phyloP scores from a whole-genome alignment of 2,888 invertebrate species.

The Eudemis profundana region DNA sequence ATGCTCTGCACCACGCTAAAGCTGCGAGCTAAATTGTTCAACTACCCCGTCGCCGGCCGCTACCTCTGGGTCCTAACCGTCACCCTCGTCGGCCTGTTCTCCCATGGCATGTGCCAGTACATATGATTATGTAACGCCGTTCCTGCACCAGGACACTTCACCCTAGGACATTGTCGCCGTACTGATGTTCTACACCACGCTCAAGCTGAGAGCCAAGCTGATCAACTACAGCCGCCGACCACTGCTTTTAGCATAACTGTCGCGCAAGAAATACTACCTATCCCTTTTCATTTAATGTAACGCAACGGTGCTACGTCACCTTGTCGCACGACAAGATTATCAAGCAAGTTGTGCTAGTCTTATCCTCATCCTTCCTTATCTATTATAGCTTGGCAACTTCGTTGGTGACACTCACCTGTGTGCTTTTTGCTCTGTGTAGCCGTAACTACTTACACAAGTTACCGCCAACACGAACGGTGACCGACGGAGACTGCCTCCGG shows the following conservation, averaged over 20 bases:
- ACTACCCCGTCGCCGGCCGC: slow-evolving; percentile 89
- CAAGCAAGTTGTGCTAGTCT: too few relatives aligned
- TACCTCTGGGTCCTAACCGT: slow-evolving; percentile 88
- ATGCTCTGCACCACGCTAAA: slow-evolving; percentile 90
- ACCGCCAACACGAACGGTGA: too few relatives aligned
- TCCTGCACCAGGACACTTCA: slow-evolving; percentile 91
- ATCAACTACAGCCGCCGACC: slow-evolving; percentile 90
- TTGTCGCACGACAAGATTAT: too few relatives aligned
- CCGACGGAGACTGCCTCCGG: too few relatives aligned
- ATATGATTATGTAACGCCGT: slow-evolving; percentile 86
- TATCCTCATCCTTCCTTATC: too few relatives aligned
- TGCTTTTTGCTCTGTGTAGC: too few relatives aligned
- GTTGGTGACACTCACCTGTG: too few relatives aligned
- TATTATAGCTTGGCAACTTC: too few relatives aligned
- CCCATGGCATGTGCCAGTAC: slow-evolving; percentile 90
- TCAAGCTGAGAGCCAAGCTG: slow-evolving; percentile 90
- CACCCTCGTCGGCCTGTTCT: slow-evolving; percentile 85
- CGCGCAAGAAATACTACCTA: too few relatives aligned
- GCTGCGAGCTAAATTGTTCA: slow-evolving; percentile 90
- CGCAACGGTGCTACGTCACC: too few relatives aligned
- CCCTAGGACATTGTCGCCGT: slow-evolving; percentile 92
- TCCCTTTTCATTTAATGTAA: too few relatives aligned
- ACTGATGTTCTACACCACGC: slow-evolving; percentile 90
- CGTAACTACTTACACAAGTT: too few relatives aligned
- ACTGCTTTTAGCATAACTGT: slow-evolving; percentile 88